A percentile compares a stretch with the other conserved stretches of the same genome.
Evolutionary conservation across 2,113 vertebrate species (phyloP).

Genomic region (Progne subis): DNA sequence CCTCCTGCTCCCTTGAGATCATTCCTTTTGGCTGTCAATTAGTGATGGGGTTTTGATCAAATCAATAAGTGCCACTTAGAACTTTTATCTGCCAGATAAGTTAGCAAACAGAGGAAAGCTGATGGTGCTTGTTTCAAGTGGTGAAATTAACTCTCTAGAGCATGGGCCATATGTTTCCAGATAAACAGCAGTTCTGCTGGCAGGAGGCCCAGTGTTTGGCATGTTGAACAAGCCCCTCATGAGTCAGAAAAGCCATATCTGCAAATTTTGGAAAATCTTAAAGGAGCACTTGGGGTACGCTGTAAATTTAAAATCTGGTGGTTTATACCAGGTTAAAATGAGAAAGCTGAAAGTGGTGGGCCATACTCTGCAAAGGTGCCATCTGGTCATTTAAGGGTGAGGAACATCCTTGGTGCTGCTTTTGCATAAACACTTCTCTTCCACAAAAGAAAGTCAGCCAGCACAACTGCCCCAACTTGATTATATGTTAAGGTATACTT

Average conservation of each 20-base stretch:
- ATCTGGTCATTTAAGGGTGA: background rate
- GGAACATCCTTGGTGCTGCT: background rate
- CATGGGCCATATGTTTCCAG: background rate
- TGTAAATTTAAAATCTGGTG: background rate
- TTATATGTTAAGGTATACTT: background rate
- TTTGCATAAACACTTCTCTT: background rate
- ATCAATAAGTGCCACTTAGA: background rate
- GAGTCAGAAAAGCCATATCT: background rate
- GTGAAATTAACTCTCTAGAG: background rate
- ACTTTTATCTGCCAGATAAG: constrained; percentile 32
- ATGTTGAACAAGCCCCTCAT: background rate
- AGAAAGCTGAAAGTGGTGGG: background rate
- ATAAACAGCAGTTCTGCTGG: background rate
- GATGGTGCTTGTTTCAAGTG: background rate
- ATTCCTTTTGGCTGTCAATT: background rate
- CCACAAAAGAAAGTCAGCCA: background rate
- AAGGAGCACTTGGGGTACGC: background rate
- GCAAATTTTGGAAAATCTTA: background rate
- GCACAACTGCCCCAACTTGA: background rate
- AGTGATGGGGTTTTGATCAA: background rate
- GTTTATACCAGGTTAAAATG: background rate
- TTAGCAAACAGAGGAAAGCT: constrained; percentile 42
- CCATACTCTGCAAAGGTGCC: background rate
- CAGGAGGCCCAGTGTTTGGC: background rate
- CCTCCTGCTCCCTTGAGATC: background rate